Conservation (phyloP, 2,888 invertebrate genomes). For the Neocrepidodera transversa region DNA sequence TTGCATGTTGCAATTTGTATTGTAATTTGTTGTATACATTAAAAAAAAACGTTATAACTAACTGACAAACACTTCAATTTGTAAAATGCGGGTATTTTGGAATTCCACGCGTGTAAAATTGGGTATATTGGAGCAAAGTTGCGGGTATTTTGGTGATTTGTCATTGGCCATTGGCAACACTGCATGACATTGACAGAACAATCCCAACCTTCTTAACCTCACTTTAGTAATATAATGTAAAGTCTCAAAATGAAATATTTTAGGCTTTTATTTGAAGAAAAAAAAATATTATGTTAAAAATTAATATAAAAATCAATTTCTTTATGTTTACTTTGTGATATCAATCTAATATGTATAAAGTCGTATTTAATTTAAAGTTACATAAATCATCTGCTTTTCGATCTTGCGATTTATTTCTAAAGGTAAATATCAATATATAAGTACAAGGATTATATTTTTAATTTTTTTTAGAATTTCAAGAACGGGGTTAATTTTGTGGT, state of each 20-base stretch:
- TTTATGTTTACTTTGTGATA: background rate
- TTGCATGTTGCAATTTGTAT: too few species aligned
- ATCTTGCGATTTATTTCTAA: constrained; percentile 23
- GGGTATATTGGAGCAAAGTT: too few species aligned
- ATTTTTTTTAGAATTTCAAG: constrained; percentile 17
- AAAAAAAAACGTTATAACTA: too few species aligned
- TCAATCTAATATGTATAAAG: constrained; percentile 42
- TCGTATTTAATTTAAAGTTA: constrained; percentile 42
- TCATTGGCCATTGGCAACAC: too few species aligned
- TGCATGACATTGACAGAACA: background rate
- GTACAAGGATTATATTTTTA: too few species aligned
- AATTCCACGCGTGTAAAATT: too few species aligned
- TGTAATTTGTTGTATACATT: too few species aligned
- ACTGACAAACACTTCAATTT: too few species aligned
- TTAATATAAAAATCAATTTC: background rate
- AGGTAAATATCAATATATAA: constrained; percentile 27
- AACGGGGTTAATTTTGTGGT: constrained; percentile 10
- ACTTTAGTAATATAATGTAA: too few species aligned
- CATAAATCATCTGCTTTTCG: constrained; percentile 32
- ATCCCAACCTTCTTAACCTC: too few species aligned
- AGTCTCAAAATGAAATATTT: background rate
- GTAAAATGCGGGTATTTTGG: too few species aligned
- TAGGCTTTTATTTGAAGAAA: background rate
- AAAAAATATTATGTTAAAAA: background rate
- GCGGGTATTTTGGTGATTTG: too few species aligned